Conservation (phyloP, 2,888 invertebrate species). For the Pristionchus entomophagus region DNA sequence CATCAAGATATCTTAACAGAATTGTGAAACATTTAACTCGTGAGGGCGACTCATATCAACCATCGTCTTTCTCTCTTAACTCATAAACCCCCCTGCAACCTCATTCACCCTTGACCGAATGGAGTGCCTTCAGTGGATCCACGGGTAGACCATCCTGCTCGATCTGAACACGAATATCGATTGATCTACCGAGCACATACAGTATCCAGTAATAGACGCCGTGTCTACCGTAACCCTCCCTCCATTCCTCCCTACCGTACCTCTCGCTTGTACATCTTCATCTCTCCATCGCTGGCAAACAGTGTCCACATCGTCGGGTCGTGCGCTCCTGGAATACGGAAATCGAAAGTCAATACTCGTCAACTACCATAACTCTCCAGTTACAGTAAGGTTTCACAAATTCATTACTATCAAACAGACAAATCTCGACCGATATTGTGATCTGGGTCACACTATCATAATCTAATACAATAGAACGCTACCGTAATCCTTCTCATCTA, state of each 20-base stretch:
- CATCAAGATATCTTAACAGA: no score
- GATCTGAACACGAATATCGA: slow-evolving; percentile 75
- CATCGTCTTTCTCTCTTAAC: no score
- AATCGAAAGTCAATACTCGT: not conserved
- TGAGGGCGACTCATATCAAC: no score
- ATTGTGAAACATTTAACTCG: no score
- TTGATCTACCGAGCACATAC: not conserved
- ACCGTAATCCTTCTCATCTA: not conserved
- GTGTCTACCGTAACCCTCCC: not conserved
- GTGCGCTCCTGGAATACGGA: slow-evolving; percentile 3
- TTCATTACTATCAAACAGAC: no score
- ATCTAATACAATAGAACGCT: no score
- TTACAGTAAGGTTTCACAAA: no score
- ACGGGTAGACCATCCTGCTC: slow-evolving; percentile 96
- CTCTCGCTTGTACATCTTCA: slow-evolving; percentile 96
- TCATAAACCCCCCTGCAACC: no score
- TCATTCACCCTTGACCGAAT: slow-evolving; percentile 85
- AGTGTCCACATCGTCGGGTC: slow-evolving; percentile 90
- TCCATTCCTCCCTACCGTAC: slow-evolving; percentile 21
- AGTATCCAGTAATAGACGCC: no score
- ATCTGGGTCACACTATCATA: no score
- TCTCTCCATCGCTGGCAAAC: slow-evolving; percentile 98
- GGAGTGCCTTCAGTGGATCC: slow-evolving; percentile 97
- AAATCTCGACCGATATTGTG: no score
- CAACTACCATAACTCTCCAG: no score